Percentiles rank a stretch among this genome's conserved stretches.
phyloP scores from a whole-genome alignment of 1,140 invertebrate genomes.

The Lasioglossum albipes region DNA sequence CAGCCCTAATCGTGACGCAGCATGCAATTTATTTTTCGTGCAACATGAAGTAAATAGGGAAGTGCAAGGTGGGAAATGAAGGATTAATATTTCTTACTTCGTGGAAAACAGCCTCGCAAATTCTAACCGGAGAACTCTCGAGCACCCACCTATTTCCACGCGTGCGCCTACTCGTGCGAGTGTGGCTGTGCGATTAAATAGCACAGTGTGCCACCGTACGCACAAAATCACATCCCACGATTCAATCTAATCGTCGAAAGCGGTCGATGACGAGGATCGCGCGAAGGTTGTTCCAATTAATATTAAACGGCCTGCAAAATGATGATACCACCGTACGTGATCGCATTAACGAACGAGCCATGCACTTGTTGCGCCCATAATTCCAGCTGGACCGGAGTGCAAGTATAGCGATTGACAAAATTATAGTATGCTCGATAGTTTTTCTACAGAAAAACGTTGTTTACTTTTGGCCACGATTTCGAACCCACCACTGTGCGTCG shows the following conservation, averaged over 20 bases:
- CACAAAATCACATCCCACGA: slow-evolving; percentile 53
- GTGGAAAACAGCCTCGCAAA: not conserved
- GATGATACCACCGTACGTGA: slow-evolving; percentile 33
- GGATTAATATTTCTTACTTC: too few species aligned
- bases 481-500: too few species aligned
- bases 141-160: not conserved
- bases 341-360: slow-evolving; percentile 19
- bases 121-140: not conserved
- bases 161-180: not conserved
- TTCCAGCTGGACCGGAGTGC: not conserved
- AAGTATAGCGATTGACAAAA: not conserved
- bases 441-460: too few species aligned
- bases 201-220: slow-evolving; percentile 13
- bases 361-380: not conserved
- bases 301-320: slow-evolving; percentile 61
- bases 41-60: too few species aligned
- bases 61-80: too few species aligned
- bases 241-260: slow-evolving; percentile 59
- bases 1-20: too few species aligned
- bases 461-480: too few species aligned
- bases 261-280: slow-evolving; percentile 56
- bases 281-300: slow-evolving; percentile 71
- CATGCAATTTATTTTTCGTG: too few species aligned
- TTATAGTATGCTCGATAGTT: too few species aligned
- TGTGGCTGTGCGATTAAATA: slow-evolving; percentile 1